Percentiles rank a stretch among this genome's conserved stretches.
Evolutionary conservation across 1,140 invertebrate genomes (phyloP).

Genomic region (Venustaconcha ellipsiformis): DNA sequence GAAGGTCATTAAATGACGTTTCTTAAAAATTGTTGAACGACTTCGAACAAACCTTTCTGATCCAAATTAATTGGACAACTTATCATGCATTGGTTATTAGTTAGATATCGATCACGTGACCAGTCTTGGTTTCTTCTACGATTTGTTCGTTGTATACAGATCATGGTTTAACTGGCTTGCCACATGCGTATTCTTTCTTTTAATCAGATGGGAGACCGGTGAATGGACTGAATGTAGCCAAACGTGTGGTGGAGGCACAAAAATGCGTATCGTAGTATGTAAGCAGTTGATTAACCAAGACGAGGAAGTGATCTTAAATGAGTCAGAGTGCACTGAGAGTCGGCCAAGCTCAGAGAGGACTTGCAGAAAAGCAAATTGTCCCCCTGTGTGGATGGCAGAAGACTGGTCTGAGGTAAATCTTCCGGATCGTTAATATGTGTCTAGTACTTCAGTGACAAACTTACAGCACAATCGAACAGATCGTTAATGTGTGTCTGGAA

Average conservation of each 20-base stretch:
- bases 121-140: neutral
- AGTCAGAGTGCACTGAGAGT: slow-evolving; percentile 64
- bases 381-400: slow-evolving; percentile 77
- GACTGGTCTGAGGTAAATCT: slow-evolving; percentile 79
- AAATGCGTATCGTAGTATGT: slow-evolving; percentile 50
- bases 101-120: neutral
- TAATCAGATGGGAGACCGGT: slow-evolving; percentile 52
- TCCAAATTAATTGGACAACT: neutral
- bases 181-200: neutral
- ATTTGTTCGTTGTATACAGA: neutral
- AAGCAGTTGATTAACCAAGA: slow-evolving; percentile 52
- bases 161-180: neutral
- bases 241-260: slow-evolving; percentile 55
- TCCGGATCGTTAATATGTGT: too few relatives aligned
- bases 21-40: too few relatives aligned
- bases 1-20: too few relatives aligned
- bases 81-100: neutral
- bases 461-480: too few relatives aligned
- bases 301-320: slow-evolving; percentile 50
- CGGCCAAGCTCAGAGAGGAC: slow-evolving; percentile 71
- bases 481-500: too few relatives aligned
- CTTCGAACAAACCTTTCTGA: neutral
- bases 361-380: slow-evolving; percentile 77
- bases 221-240: slow-evolving; percentile 54
- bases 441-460: too few relatives aligned